These are phyloP conservation scores for Tinea semifulvella DNA, from an alignment of 2,888 invertebrate species.

Conservation along the genomic window DNA sequence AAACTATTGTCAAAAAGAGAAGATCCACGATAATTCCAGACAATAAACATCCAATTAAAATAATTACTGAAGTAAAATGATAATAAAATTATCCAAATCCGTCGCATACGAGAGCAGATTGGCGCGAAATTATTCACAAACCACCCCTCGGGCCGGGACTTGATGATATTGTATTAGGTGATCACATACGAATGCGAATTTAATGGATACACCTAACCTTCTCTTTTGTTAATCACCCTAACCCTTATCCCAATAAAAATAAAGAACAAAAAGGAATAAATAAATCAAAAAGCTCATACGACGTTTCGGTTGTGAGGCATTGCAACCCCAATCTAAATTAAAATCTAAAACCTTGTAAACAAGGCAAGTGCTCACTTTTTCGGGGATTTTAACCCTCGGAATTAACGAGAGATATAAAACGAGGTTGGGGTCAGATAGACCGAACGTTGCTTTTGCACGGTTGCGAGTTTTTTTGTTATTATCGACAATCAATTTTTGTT, in stretches of 20 bases:
- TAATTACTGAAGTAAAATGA: constrained; percentile 2
- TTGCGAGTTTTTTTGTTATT: constrained; percentile 7
- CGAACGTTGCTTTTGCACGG: constrained; percentile 7
- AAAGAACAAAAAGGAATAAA: not conserved
- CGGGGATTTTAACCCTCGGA: constrained; percentile 66
- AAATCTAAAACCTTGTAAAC: constrained; percentile 70
- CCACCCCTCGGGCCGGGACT: constrained; percentile 49
- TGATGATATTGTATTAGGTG: constrained; percentile 68
- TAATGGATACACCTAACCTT: constrained; percentile 49
- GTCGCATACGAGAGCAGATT: constrained; percentile 58
- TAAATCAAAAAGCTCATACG: constrained; percentile 24
- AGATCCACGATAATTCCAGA: not conserved
- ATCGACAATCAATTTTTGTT: not conserved
- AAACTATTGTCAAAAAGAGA: not conserved
- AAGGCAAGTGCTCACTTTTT: constrained; percentile 70
- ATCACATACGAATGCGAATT: constrained; percentile 68
- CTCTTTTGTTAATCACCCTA: constrained; percentile 29
- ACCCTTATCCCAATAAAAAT: not conserved
- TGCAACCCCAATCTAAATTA: constrained; percentile 67
- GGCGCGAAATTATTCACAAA: constrained; percentile 66
- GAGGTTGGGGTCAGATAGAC: constrained; percentile 28
- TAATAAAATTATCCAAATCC: constrained; percentile 46
- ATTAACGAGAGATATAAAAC: constrained; percentile 60
- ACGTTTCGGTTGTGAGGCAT: constrained; percentile 28
- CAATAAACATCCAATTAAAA: not conserved